Percentiles rank a stretch among this genome's conserved stretches.
These are phyloP conservation scores for Onychomys torridus DNA, from an alignment of 2,797 vertebrate genomes.

Conservation along the genomic window DNA sequence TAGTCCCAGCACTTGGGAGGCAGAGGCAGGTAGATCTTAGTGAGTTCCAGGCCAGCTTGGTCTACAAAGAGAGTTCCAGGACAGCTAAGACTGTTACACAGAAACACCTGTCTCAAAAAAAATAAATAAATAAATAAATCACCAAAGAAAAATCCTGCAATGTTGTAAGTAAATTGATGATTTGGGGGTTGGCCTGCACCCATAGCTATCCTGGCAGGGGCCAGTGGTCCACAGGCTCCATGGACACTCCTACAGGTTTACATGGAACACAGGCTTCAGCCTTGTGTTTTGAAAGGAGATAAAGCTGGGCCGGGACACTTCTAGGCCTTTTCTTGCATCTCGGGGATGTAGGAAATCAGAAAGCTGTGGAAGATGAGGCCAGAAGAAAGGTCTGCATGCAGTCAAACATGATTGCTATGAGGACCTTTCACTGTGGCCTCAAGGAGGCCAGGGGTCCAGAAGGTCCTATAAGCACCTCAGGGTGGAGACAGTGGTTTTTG, in stretches of 20 bases:
- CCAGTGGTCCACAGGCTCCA: background rate
- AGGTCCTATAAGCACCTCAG: background rate
- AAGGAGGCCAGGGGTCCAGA: background rate
- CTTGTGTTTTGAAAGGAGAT: background rate
- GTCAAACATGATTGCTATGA: background rate
- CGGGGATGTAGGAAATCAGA: background rate
- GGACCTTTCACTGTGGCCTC: background rate
- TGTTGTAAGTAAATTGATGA: background rate
- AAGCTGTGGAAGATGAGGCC: background rate
- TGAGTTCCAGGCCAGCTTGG: no score
- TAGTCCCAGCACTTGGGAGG: no score
- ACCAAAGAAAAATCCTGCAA: background rate
- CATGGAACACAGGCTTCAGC: background rate
- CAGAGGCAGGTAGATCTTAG: no score
- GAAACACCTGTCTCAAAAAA: no score
- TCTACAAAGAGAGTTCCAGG: no score
- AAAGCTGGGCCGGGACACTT: background rate
- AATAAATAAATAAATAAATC: background rate
- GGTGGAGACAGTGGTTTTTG: background rate
- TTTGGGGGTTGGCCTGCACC: background rate
- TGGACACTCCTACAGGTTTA: background rate
- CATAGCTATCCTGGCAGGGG: background rate
- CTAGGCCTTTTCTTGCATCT: background rate
- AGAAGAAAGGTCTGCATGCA: background rate
- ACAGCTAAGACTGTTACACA: no score